Evolutionary conservation across 2,113 vertebrate species (phyloP).

Genomic region (Pao palembangensis): DNA sequence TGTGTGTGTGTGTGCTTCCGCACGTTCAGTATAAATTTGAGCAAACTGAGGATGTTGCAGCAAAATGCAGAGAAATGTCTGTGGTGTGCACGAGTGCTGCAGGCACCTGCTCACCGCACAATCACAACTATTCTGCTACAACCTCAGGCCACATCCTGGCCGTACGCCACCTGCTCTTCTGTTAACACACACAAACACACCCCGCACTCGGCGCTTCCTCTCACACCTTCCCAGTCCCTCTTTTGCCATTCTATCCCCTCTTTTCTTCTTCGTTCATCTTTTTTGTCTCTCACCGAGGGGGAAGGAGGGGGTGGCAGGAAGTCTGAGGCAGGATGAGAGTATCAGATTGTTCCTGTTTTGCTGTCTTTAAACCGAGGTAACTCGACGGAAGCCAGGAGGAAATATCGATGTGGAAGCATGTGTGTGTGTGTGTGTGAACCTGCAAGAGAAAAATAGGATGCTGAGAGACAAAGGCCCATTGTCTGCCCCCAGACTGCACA

Average conservation of each 20-base stretch:
- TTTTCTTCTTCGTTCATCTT: slow-evolving; percentile 43
- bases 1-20: neutral
- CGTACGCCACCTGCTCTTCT: neutral
- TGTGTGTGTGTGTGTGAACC: slow-evolving; percentile 38
- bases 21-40: neutral
- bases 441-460: slow-evolving; percentile 65
- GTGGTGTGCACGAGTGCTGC: neutral
- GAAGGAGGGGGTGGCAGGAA: slow-evolving; percentile 43
- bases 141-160: slow-evolving; percentile 9
- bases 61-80: neutral
- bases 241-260: slow-evolving; percentile 19
- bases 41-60: too few relatives aligned
- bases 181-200: slow-evolving; percentile 1
- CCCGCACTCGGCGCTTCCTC: neutral
- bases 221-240: neutral
- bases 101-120: slow-evolving; percentile 2
- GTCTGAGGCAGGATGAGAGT: slow-evolving; percentile 73
- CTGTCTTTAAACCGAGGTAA: slow-evolving; percentile 64
- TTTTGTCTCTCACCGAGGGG: slow-evolving; percentile 6
- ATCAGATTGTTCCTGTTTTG: slow-evolving; percentile 95
- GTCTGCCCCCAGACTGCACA: slow-evolving; percentile 53
- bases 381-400: slow-evolving; percentile 63
- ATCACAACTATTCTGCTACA: slow-evolving; percentile 9
- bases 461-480: slow-evolving; percentile 66
- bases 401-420: slow-evolving; percentile 9